Base-by-base conservation (phyloP, 1,140 invertebrate species). In the Lethocerus indicus region DNA sequence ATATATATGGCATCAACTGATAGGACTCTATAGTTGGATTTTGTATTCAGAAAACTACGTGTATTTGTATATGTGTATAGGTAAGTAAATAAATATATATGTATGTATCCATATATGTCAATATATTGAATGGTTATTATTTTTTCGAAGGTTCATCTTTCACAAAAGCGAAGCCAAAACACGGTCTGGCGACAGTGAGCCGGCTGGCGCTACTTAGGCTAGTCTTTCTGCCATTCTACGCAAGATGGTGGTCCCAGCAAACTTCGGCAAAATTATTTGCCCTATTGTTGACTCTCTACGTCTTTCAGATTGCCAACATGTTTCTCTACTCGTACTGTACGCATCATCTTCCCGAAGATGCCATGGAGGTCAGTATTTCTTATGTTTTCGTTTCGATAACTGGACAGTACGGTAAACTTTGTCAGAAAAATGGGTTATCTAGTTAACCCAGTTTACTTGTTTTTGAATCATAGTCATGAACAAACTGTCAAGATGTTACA, bases 111-210 rank as follows among this genome's bases (percentile, higher is more conserved):
- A 40, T 18, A 40, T 40, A 9, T 40, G 7, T 18, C 7, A 13
- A 40, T 40, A 40, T 9, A 18, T 7, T 46, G 12, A 40, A 41
- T 52, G n/a, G 1, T 54, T 50, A 40, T 56, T 59, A 57, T 46
- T 55, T 53, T 55, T 54, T 54, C 61, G 20, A 61, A 91, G 87
- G 88, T 39, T 92, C 88, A 20, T 89, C 87, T 41, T 93, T 93
- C 67, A 80, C 88, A 4, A 95, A 93, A 72, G 82, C 86, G 7
- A 93, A 93, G 62, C 87, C 89, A 1, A 87, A 90, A 57, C 82
- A 90, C 67, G 81, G 86, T 43, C 72, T 91, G 58, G 71, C 80
- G 12, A 83, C 82, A 12, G 83, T 91, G 39, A 77, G 85, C 40
- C 75, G 80, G 58, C 74, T 84, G 58, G 86, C 86, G 4, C 65